Evolutionary conservation across 2,113 vertebrate species (phyloP).

Genomic region (Carollia perspicillata): DNA sequence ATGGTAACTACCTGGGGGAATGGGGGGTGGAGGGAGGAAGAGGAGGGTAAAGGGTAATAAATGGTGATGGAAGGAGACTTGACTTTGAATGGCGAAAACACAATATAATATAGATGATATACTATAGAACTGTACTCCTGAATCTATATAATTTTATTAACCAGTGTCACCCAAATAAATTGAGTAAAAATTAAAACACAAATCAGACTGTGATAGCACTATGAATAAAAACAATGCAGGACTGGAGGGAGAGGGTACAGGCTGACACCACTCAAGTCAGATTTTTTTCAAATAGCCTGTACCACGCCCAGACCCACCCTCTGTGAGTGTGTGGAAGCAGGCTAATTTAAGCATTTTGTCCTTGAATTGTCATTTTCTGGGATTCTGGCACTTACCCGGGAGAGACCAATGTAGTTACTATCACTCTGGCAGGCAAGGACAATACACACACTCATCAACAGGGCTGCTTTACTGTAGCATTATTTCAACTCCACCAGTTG

Average conservation of each 20-base stretch:
- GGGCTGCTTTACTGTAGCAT: background rate
- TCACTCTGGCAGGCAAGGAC: background rate
- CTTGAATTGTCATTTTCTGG: background rate
- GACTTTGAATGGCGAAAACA: background rate
- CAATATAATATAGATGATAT: background rate
- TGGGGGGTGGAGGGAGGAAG: background rate
- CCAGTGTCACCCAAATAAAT: background rate
- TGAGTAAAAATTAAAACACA: background rate
- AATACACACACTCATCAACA: background rate
- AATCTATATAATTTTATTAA: background rate
- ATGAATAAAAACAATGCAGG: background rate
- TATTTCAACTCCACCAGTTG: background rate
- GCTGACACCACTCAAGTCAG: background rate
- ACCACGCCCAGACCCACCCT: background rate
- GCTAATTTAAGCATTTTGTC: background rate
- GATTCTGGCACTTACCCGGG: background rate
- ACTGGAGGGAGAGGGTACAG: background rate
- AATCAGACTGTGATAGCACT: background rate
- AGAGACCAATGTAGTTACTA: background rate
- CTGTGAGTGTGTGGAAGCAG: background rate
- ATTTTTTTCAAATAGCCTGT: background rate
- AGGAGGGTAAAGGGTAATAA: background rate
- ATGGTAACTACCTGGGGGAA: background rate
- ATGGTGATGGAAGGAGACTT: background rate
- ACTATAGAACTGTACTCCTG: background rate